Evolutionary conservation across 2,797 vertebrate genomes (phyloP), one percentile per base, ranked within the genome.

Genomic region (Craterocephalus amniculus): DNA sequence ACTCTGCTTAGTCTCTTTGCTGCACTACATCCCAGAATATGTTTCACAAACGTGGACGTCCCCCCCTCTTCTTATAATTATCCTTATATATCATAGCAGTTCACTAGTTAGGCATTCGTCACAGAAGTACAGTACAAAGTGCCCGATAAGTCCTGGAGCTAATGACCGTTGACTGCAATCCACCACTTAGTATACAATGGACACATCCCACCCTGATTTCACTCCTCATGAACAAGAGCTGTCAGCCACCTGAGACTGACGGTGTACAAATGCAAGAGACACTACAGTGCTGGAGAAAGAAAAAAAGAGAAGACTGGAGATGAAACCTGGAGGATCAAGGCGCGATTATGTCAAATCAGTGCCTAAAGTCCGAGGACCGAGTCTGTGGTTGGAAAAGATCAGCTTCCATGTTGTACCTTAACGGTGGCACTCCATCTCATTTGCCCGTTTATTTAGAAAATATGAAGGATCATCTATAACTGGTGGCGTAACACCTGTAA

Each of bases 51-150:
- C 22, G 58, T 58, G 29, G 78, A 86, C 64, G 73, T 70, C 43
- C 67, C 81, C 74, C 61, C 54, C 32, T 35, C 43, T 8, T 40
- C 11, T 29, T 65, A n/a, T 71, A 68, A 65, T 60, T 65, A 32
- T 36, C 27, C 34, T 72, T 58, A 29, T 18, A 26, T 10, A 82
- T 83, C 88, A 80, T 55, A 88, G 62, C 81, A 88, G 86, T 87
- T 87, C 79, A 89, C 86, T 80, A 83, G 66, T 79, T 81, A 76
- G 83, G 88, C 89, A 70, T 85, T 75, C 78, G 85, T 76, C 82
- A 88, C 54, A 85, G 78, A 90, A 58, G n/a, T 70, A 92, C 80
- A 89, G 89, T 77, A 87, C 89, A 91, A 90, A 87, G 79, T 85
- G 86, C 89, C 88, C 76, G 76, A 83, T 66, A 72, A 86, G 85